Percentiles rank a stretch among this genome's conserved stretches.
Conservation (phyloP, 2,797 vertebrate species). For the Platalea minor region DNA sequence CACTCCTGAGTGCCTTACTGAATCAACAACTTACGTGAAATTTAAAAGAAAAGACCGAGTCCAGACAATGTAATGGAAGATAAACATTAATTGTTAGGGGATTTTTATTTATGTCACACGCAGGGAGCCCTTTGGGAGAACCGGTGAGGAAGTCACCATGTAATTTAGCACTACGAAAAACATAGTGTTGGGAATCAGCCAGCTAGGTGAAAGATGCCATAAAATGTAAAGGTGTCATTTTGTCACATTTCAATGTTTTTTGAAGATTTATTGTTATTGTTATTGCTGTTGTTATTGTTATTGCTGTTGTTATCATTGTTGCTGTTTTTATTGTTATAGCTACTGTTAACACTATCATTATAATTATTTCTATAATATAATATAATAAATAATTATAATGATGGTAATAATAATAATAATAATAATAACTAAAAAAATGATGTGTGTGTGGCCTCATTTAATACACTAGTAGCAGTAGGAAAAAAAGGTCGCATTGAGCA, state of each 20-base stretch:
- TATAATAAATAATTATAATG: not conserved
- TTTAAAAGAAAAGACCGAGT: not conserved
- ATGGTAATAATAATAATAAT: too few species aligned
- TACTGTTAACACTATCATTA: not conserved
- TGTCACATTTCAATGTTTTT: not conserved
- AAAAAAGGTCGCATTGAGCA: fast-evolving
- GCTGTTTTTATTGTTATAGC: too few species aligned
- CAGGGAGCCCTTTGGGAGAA: not conserved
- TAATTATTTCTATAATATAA: not conserved
- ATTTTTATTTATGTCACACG: not conserved
- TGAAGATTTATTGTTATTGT: not conserved
- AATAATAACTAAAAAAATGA: too few species aligned
- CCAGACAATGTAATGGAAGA: not conserved
- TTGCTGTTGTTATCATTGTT: not conserved
- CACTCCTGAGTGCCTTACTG: not conserved
- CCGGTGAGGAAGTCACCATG: too few species aligned
- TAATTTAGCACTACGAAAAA: not conserved
- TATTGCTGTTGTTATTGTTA: not conserved
- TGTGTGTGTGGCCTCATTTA: not conserved
- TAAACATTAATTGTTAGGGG: not conserved
- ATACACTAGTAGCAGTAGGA: not conserved
- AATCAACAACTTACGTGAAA: not conserved
- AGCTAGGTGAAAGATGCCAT: not conserved
- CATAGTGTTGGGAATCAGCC: not conserved
- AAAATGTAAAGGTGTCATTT: not conserved